Percentiles rank a stretch among this genome's conserved stretches.
phyloP scores from a whole-genome alignment of 2,113 vertebrate species.

The Nothobranchius furzeri region DNA sequence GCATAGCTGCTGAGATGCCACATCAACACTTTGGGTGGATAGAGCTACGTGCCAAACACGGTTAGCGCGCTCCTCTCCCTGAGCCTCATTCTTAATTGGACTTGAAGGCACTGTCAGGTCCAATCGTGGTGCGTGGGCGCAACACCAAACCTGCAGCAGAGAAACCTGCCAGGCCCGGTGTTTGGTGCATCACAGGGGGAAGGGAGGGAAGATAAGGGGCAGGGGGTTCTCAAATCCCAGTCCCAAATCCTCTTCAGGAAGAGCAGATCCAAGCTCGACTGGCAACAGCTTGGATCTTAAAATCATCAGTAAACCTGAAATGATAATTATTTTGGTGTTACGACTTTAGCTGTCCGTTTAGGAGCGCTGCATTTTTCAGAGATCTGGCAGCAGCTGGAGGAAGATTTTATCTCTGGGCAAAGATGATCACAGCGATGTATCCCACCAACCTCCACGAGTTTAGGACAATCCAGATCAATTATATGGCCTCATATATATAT shows the following conservation, averaged over 20 bases:
- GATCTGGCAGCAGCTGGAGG: too few species aligned
- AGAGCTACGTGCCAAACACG: conserved; percentile 58
- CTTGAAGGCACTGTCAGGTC: conserved; percentile 80
- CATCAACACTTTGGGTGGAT: conserved; percentile 65
- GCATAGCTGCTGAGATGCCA: conserved; percentile 48
- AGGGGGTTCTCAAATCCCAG: conserved; percentile 30
- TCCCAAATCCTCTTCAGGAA: conserved; percentile 25
- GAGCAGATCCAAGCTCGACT: neutral
- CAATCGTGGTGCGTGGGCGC: conserved; percentile 70
- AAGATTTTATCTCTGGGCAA: too few species aligned
- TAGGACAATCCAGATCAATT: too few species aligned
- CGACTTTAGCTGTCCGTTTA: neutral
- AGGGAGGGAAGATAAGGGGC: conserved; percentile 37
- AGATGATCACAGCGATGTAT: too few species aligned
- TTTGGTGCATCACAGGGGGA: conserved; percentile 32
- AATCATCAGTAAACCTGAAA: neutral
- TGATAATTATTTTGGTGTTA: conserved; percentile 1
- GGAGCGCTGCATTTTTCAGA: too few species aligned
- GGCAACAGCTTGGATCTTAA: neutral
- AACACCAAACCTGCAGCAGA: conserved; percentile 65
- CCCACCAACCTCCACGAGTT: too few species aligned
- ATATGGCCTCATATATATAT: too few species aligned
- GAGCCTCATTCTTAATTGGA: conserved; percentile 77
- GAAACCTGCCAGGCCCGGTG: conserved; percentile 73
- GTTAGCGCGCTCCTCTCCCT: conserved; percentile 69